Evolutionary conservation across 2,797 vertebrate genomes (phyloP), one percentile per base, ranked within the genome.

Genomic region (Tenualosa ilisha): DNA sequence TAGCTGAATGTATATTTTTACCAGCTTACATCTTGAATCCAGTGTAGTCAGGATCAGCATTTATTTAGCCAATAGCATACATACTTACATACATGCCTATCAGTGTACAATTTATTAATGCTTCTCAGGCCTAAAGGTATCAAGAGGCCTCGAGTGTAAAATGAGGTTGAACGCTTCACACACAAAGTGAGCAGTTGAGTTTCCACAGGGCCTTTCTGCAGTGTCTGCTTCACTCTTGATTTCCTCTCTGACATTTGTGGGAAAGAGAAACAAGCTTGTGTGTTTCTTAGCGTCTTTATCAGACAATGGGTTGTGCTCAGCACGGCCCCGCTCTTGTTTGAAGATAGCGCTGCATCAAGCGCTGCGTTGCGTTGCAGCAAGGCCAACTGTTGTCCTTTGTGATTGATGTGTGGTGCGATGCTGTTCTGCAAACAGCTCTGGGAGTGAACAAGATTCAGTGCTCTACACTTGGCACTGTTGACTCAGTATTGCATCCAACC

Each of bases 271-370:
- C 89, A 87, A 43, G 11, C 83, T 82, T 92, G 90, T 92, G 88
- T 92, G 87, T 92, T 91, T 93, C 87, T 79, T 43, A 86, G 88
- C 82, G 72, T 49, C 88, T 87, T 92, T 92, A 94, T 95, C 92
- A 82, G 86, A 91, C 91, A 89, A 86, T 88, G 85, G 86, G 86
- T 6, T 83, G 83, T 82, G 86, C 87, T 88, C 65, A 15, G 88
- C 84, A 79, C 87, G 50, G 83, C 49, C 87, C 50, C 85, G 22
- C 83, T 86, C 86, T 89, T 81, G 85, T 90, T 84, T 82, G 0
- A n/a, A 92, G 93, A 94, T 94, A 93, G 90, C 86, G 83, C 59
- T 50, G 90, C 90, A 92, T 94, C 90, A n/a, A n/a, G n/a, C n/a
- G n/a, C n/a, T n/a, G n/a, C n/a, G n/a, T n/a, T n/a, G 11, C 0